Percentiles rank a stretch among this genome's conserved stretches.
Evolutionary conservation across 1,140 invertebrate genomes (phyloP).

Genomic region (Procambarus clarkii): DNA sequence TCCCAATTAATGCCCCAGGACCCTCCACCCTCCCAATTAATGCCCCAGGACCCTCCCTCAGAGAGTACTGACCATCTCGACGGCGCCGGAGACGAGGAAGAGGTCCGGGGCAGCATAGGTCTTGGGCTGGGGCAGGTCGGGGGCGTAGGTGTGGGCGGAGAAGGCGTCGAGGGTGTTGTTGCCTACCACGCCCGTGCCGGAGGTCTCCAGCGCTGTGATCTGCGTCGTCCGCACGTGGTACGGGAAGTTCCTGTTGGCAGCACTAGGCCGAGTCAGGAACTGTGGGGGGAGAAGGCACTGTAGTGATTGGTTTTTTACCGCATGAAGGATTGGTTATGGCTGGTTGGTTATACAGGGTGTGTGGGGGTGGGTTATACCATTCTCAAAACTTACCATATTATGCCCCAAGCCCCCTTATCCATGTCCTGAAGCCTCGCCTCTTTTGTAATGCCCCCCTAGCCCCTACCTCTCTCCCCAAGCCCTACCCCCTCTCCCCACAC

Average conservation of each 20-base stretch:
- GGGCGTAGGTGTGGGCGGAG: slow-evolving; percentile 81
- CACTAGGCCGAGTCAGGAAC: slow-evolving; percentile 86
- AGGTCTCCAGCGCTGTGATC: slow-evolving; percentile 81
- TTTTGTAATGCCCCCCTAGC: no score
- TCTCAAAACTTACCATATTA: no score
- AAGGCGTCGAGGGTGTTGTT: slow-evolving; percentile 80
- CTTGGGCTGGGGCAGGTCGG: slow-evolving; percentile 73
- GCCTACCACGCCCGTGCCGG: slow-evolving; percentile 76
- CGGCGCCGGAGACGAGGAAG: slow-evolving; percentile 68
- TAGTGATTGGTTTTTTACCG: no score
- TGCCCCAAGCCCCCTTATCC: no score
- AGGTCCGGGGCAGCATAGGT: slow-evolving; percentile 58
- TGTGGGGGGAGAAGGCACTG: slow-evolving; percentile 75
- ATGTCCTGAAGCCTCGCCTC: no score
- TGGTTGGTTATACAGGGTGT: no score
- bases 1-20: no score
- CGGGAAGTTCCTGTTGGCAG: slow-evolving; percentile 90
- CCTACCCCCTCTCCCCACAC: no score
- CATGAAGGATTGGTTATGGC: no score
- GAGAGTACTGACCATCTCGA: slow-evolving; percentile 61
- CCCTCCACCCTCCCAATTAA: not conserved
- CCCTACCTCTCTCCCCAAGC: no score
- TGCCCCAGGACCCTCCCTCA: no score
- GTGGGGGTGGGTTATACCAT: no score
- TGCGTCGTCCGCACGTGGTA: slow-evolving; percentile 91